Conservation (phyloP, 2,797 vertebrate species). For the Morelia viridis region DNA sequence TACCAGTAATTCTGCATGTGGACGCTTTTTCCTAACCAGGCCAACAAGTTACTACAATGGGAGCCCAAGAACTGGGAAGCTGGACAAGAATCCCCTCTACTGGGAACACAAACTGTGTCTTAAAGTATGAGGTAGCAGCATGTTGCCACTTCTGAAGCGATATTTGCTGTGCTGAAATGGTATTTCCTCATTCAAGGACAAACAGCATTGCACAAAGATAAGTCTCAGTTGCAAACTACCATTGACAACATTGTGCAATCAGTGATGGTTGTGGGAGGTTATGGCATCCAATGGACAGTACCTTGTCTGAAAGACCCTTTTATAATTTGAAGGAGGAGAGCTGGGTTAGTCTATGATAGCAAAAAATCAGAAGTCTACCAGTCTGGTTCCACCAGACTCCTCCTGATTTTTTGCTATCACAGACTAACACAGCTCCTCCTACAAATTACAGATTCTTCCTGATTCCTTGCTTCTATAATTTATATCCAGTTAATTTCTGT, state of each 20-base stretch:
- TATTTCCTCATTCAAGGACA: neutral
- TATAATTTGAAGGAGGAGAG: neutral
- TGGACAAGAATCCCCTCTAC: neutral
- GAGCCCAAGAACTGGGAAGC: neutral
- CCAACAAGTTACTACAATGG: neutral
- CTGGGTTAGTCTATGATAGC: neutral
- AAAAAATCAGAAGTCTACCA: neutral
- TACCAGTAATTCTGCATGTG: neutral
- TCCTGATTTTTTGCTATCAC: neutral
- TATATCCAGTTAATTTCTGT: neutral
- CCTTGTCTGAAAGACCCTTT: neutral
- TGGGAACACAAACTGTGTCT: neutral
- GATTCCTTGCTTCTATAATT: neutral
- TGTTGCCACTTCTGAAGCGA: neutral
- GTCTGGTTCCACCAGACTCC: neutral
- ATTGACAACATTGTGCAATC: neutral
- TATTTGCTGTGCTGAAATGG: neutral
- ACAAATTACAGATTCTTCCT: neutral
- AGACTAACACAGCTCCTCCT: neutral
- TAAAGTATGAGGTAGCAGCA: neutral
- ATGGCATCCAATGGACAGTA: neutral
- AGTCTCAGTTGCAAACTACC: neutral
- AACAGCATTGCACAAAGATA: neutral
- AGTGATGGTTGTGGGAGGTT: neutral
- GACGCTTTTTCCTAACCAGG: neutral